Percentiles rank a stretch among this genome's conserved stretches.
Evolutionary conservation across 2,113 vertebrate species (phyloP).

Genomic region (Terrapene triunguis): DNA sequence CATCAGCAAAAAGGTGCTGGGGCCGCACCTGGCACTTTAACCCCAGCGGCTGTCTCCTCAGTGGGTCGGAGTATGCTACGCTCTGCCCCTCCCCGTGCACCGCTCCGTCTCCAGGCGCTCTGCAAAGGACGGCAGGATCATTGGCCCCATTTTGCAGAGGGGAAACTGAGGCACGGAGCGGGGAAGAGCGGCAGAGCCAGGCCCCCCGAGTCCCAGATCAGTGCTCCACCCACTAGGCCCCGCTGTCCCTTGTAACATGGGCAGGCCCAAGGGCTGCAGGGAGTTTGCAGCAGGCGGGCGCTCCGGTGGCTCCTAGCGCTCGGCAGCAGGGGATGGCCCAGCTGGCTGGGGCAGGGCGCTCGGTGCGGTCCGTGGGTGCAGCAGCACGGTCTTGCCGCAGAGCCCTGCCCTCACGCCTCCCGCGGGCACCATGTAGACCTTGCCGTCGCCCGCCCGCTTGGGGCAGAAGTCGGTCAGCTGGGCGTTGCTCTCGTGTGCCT

Average conservation of each 20-base stretch:
- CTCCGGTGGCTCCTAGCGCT: background rate
- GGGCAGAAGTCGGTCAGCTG: slow-evolving; percentile 88
- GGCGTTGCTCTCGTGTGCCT: slow-evolving; percentile 84
- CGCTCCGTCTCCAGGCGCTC: background rate
- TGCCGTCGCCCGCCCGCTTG: slow-evolving; percentile 79
- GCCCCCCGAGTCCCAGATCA: background rate
- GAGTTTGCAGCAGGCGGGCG: fast-evolving
- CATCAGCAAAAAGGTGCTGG: background rate
- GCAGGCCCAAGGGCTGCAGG: background rate
- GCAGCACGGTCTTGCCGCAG: slow-evolving; percentile 85
- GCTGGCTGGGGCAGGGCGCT: background rate
- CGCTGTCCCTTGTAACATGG: background rate
- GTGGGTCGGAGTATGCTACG: background rate
- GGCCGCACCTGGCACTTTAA: background rate
- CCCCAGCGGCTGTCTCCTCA: background rate
- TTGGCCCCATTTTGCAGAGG: background rate
- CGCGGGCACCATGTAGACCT: slow-evolving; percentile 83
- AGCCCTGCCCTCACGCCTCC: slow-evolving; percentile 86
- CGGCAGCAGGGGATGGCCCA: background rate
- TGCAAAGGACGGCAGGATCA: too few relatives aligned
- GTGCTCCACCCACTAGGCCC: background rate
- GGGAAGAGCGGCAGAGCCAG: background rate
- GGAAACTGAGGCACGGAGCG: background rate
- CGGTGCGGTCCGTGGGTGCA: slow-evolving; percentile 36
- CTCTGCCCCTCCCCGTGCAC: background rate